A percentile compares a stretch with the other conserved stretches of the same genome.
Conservation (phyloP, 2,888 invertebrate genomes). For the Acanthopleura granulata region DNA sequence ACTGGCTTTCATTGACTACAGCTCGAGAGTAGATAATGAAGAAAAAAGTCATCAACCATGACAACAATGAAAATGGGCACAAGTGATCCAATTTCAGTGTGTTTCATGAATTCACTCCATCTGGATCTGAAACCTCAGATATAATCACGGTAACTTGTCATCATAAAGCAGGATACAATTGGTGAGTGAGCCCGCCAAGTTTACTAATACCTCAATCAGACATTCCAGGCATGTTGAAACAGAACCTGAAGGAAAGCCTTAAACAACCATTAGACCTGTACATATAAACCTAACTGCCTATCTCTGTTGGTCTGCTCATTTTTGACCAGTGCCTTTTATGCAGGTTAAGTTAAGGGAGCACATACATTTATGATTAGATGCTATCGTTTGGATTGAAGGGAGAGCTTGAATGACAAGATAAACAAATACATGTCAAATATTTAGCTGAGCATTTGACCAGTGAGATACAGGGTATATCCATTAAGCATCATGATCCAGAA, state of each 20-base stretch:
- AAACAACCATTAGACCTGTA: neutral
- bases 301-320: neutral
- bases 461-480: neutral
- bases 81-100: too few species aligned
- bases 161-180: neutral
- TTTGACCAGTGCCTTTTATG: neutral
- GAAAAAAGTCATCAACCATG: too few species aligned
- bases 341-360: too few species aligned
- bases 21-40: too few species aligned
- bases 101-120: too few species aligned
- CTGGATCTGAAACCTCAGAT: too few species aligned
- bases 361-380: too few species aligned
- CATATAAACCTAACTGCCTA: neutral
- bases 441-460: neutral
- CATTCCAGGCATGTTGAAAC: neutral
- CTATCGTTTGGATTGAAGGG: neutral
- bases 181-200: neutral
- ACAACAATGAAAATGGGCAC: too few species aligned
- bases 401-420: slow-evolving; percentile 4
- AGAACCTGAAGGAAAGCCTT: neutral
- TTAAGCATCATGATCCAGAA: neutral
- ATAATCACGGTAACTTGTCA: neutral
- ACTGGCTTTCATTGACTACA: too few species aligned
- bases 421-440: slow-evolving; percentile 12
- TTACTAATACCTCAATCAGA: neutral